These are phyloP conservation scores for Phortica okadai DNA, from an alignment of 2,888 invertebrate genomes.

Conservation along the genomic window DNA sequence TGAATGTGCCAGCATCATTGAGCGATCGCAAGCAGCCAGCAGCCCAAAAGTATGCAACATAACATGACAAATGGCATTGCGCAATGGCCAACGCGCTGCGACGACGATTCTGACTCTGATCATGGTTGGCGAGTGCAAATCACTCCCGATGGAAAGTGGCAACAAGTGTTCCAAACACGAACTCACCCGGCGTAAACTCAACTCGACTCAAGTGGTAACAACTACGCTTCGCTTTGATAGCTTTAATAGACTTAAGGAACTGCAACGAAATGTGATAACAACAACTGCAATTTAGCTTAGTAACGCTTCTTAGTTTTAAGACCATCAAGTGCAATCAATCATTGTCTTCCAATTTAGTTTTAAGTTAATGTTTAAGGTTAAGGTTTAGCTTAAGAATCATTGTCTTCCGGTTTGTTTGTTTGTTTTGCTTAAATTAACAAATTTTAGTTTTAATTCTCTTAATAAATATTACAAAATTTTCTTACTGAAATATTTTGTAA, in stretches of 20 bases:
- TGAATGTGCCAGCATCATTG: background rate
- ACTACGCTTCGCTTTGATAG: constrained; percentile 16
- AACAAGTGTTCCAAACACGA: constrained; percentile 31
- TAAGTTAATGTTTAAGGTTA: background rate
- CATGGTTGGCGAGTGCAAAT: background rate
- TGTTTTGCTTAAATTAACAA: constrained; percentile 31
- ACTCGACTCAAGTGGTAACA: background rate
- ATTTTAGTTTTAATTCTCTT: background rate
- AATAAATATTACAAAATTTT: constrained; percentile 23
- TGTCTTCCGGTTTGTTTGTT: constrained; percentile 39
- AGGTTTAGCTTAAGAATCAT: constrained; percentile 11
- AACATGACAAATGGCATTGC: background rate
- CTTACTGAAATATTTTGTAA: constrained; percentile 9
- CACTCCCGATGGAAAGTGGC: constrained; percentile 30
- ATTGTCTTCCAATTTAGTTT: constrained; percentile 33
- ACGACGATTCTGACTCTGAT: background rate
- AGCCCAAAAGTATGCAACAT: constrained; percentile 26
- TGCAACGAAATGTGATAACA: constrained; percentile 24
- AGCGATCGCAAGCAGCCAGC: background rate
- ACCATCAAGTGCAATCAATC: constrained; percentile 23
- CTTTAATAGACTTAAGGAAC: background rate
- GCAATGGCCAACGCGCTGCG: background rate
- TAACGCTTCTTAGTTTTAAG: background rate
- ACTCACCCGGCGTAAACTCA: background rate
- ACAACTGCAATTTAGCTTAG: background rate